Evolutionary conservation across 2,888 invertebrate species (phyloP).

Genomic region (Aporophyla lueneburgensis): DNA sequence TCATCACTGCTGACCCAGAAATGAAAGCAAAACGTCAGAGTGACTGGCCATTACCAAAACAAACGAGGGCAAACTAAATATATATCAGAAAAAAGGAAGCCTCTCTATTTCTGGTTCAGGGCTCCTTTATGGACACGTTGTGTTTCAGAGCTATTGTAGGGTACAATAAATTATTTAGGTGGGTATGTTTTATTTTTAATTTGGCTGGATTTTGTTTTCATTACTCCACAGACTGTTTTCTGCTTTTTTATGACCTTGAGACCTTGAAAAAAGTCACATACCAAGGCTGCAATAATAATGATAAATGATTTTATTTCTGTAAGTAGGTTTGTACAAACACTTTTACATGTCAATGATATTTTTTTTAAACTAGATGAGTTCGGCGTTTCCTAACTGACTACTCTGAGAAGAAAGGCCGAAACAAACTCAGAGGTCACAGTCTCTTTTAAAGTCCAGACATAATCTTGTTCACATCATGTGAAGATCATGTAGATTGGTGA

Average conservation of each 20-base stretch:
- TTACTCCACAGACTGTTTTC: neutral
- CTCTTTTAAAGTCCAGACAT: too few relatives aligned
- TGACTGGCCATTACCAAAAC: slow-evolving; percentile 50
- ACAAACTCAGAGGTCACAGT: too few relatives aligned
- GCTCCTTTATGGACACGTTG: slow-evolving; percentile 9
- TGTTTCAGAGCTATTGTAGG: slow-evolving; percentile 38
- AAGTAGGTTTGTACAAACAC: too few relatives aligned
- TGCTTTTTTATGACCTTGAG: neutral
- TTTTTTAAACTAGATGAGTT: too few relatives aligned
- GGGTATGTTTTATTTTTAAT: slow-evolving; percentile 11
- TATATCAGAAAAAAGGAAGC: slow-evolving; percentile 39
- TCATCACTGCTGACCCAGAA: slow-evolving; percentile 52
- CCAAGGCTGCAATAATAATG: too few relatives aligned
- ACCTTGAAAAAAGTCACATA: neutral
- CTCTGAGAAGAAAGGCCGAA: too few relatives aligned
- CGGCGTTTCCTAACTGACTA: too few relatives aligned
- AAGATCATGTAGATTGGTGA: too few relatives aligned
- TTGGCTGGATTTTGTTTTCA: slow-evolving; percentile 8
- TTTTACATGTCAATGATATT: too few relatives aligned
- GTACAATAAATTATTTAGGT: slow-evolving; percentile 28
- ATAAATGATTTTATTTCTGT: too few relatives aligned
- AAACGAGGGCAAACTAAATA: slow-evolving; percentile 55
- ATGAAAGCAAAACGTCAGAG: slow-evolving; percentile 56
- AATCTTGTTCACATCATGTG: too few relatives aligned
- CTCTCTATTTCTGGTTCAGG: slow-evolving; percentile 21